Evolutionary conservation across 64 coral and sea anemone species (phyloP), one percentile per base, ranked within the genome.

Genomic region (Porites lutea): DNA sequence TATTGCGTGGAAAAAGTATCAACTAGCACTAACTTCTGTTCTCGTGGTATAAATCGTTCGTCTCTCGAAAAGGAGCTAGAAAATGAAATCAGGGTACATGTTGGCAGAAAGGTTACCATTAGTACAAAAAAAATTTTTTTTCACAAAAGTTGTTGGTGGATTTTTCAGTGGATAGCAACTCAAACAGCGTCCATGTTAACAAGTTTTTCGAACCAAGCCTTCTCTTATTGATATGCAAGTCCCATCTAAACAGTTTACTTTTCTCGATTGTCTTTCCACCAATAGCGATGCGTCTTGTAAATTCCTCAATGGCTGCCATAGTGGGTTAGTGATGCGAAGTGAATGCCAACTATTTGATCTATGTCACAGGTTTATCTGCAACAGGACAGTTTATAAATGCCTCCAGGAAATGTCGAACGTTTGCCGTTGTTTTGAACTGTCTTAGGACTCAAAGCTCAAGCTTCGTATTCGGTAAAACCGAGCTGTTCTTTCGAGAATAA

Each of bases 291-390:
- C 81, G 47, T 51, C 18, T 50, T 50, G 16, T 22, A 83, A 83
- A 83, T 83, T 69, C 81, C 81, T 83, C 81, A 83, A 83, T 83
- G 81, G 81, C 62, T 83, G 63, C 81, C 62, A 83, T 66, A 67
- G 80, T 52, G 45, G 62, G 46, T 44, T 7, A 64, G 11, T 83
- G 62, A 83, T 83, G 46, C 81, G 59, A 37, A 83, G 81, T 52
- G 62, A 51, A 83, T 83, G 81, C 8, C 18, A 83, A 51, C 2
- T 67, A 83, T 83, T 83, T 48, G 47, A 68, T 68, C 45, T 52
- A 83, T 83, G 81, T 83, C 81, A 83, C 43, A 68, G 81, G 9
- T 83, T n/a, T 65, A 82, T 50, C 60, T 43, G 64, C 18, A 52
- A 18, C 45, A 65, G 59, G 18, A 68, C 45, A 51, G 61, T n/a